A percentile compares a stretch with the other conserved stretches of the same genome.
phyloP scores from a whole-genome alignment of 35 echinoderm and acorn worm species.

The Strongylocentrotus purpuratus region DNA sequence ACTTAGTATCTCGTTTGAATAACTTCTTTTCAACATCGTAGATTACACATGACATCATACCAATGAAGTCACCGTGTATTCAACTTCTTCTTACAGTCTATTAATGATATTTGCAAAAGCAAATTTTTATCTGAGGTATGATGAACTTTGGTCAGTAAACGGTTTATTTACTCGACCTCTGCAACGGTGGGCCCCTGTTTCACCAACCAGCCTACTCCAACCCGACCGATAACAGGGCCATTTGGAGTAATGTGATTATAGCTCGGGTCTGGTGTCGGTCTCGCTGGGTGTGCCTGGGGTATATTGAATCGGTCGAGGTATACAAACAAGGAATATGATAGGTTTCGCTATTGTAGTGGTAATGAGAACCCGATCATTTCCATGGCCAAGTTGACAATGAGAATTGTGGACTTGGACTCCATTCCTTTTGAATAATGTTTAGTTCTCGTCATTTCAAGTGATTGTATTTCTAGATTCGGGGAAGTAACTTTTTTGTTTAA shows the following conservation, averaged over 20 bases:
- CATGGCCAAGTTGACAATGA: background rate
- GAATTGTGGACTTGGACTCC: background rate
- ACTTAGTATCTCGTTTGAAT: too few relatives aligned
- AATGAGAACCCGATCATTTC: background rate
- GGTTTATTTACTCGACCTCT: background rate
- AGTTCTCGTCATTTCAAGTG: background rate
- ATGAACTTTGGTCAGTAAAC: background rate
- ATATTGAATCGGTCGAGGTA: background rate
- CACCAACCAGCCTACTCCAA: too few relatives aligned
- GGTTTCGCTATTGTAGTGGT: background rate
- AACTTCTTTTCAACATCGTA: background rate
- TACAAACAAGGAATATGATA: background rate
- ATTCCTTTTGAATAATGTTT: background rate
- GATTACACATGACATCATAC: background rate
- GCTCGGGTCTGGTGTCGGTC: too few relatives aligned
- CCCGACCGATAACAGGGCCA: too few relatives aligned
- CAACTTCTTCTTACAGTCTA: background rate
- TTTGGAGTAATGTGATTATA: too few relatives aligned
- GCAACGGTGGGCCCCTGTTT: background rate
- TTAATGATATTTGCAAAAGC: background rate
- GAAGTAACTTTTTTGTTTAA: background rate
- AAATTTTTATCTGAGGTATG: background rate
- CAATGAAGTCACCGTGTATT: background rate
- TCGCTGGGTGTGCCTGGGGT: too few relatives aligned
- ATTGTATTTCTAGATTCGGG: background rate